Percentiles rank a stretch among this genome's conserved stretches.
Conservation (phyloP, 1,140 invertebrate species). For the Bombyx mandarina region DNA sequence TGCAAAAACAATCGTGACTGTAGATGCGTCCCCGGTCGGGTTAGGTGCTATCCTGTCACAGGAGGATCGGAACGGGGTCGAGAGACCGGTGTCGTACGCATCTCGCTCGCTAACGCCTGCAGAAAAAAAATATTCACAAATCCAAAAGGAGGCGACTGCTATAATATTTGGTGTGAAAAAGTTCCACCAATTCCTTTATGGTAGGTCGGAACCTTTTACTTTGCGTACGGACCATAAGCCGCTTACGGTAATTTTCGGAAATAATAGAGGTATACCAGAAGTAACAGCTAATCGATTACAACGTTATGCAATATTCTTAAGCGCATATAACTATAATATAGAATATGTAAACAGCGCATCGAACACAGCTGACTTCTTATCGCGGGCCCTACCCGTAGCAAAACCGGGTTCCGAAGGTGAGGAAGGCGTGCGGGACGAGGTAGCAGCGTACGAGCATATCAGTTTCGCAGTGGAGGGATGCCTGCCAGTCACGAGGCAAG, state of each 20-base stretch:
- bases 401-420: no score
- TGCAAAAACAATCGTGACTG: constrained; percentile 15
- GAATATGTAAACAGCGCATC: no score
- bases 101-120: constrained; percentile 1
- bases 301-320: constrained; percentile 18
- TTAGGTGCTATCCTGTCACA: constrained; percentile 15
- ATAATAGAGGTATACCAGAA: constrained; percentile 17
- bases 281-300: constrained; percentile 19
- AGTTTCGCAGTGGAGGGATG: no score
- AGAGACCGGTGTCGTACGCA: constrained; percentile 4
- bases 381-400: no score
- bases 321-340: constrained; percentile 15
- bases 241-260: constrained; percentile 16
- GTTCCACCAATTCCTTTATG: constrained; percentile 19
- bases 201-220: constrained; percentile 13
- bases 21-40: constrained; percentile 15
- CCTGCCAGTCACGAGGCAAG: no score
- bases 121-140: constrained; percentile 2
- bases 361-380: no score
- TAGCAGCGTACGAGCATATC: no score
- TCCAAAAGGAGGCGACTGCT: constrained; percentile 1
- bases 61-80: constrained; percentile 4
- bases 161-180: neutral
- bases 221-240: no score
- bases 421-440: no score